These are phyloP conservation scores for Poeciliopsis turrubarensis DNA, from an alignment of 2,113 vertebrate genomes.

Conservation along the genomic window DNA sequence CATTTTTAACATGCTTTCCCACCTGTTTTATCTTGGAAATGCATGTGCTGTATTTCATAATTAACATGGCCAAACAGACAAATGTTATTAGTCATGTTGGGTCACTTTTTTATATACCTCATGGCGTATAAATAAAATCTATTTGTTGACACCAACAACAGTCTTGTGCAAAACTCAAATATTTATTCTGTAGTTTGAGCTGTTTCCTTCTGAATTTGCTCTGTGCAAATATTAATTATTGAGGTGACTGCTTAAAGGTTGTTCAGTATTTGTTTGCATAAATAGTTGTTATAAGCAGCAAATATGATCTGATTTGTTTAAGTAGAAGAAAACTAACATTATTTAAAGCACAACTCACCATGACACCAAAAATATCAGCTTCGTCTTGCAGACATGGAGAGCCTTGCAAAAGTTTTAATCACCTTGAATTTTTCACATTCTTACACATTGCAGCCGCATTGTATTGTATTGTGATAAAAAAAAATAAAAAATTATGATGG, in stretches of 20 bases:
- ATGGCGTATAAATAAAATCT: neutral
- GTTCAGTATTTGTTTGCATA: neutral
- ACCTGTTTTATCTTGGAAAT: neutral
- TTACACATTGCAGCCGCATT: too few relatives aligned
- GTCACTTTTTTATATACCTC: neutral
- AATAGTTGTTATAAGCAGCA: neutral
- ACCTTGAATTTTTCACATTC: too few relatives aligned
- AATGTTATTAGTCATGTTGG: neutral
- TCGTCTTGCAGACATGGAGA: neutral
- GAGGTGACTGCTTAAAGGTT: neutral
- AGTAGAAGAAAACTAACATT: neutral
- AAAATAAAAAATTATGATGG: too few relatives aligned
- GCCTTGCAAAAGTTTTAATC: neutral
- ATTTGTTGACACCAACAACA: neutral
- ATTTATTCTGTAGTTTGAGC: neutral
- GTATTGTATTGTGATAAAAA: too few relatives aligned
- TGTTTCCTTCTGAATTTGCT: neutral
- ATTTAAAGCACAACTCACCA: neutral
- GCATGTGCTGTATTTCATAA: slow-evolving; percentile 9
- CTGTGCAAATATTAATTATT: neutral
- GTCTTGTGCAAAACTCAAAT: neutral
- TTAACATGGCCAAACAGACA: slow-evolving; percentile 6
- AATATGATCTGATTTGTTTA: neutral
- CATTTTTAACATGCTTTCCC: neutral
- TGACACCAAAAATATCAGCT: neutral